phyloP scores from a whole-genome alignment of 2,888 invertebrate species.

The Nyleta sp. region DNA sequence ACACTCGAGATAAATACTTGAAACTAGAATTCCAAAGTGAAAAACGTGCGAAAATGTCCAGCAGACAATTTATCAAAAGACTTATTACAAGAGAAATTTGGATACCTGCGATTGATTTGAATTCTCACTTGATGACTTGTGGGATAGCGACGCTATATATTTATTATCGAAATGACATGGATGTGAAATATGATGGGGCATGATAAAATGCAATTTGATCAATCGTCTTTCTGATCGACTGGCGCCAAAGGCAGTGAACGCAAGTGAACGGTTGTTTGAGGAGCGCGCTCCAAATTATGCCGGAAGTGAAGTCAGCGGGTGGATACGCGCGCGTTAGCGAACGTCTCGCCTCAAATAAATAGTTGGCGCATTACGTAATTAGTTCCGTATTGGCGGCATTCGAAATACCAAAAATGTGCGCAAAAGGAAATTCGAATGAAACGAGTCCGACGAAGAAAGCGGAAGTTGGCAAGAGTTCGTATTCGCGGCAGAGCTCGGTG shows the following conservation, averaged over 20 bases:
- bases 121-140: no score
- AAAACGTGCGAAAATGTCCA: no score
- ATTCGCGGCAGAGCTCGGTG: conserved; percentile 61
- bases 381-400: conserved; percentile 27
- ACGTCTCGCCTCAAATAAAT: conserved; percentile 28
- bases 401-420: conserved; percentile 25
- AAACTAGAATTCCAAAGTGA: no score
- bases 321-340: conserved; percentile 36
- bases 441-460: conserved; percentile 41
- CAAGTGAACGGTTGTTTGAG: conserved; percentile 46
- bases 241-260: conserved; percentile 29
- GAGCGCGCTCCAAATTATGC: conserved; percentile 45
- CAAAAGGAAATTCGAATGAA: conserved; percentile 23
- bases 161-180: no score
- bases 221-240: conserved; percentile 7
- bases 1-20: no score
- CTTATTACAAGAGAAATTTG: no score
- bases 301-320: conserved; percentile 56
- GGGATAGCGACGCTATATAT: no score
- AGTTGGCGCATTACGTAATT: conserved; percentile 16
- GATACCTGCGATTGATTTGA: no score
- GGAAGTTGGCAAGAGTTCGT: conserved; percentile 52
- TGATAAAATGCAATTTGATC: not conserved
- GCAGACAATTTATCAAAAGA: no score
- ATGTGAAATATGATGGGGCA: not conserved